A percentile compares a stretch with the other conserved stretches of the same genome.
These are phyloP conservation scores for Cheilosia impressa DNA, from an alignment of 2,888 invertebrate species.

Conservation along the genomic window DNA sequence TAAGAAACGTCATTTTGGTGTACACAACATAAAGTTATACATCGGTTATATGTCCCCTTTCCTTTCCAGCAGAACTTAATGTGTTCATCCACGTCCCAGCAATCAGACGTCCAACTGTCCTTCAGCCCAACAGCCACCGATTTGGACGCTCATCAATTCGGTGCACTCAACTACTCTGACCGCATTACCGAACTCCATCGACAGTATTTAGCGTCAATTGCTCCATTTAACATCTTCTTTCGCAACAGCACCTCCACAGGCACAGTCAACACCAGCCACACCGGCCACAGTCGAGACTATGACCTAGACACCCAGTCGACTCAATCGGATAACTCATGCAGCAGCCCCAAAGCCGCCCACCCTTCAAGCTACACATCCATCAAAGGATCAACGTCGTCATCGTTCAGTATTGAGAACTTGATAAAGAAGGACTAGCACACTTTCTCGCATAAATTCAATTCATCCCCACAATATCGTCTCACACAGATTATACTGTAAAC, in stretches of 20 bases:
- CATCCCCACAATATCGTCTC: slow-evolving; percentile 16
- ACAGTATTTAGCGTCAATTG: slow-evolving; percentile 82
- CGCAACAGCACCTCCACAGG: slow-evolving; percentile 75
- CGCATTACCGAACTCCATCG: slow-evolving; percentile 82
- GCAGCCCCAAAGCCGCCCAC: slow-evolving; percentile 62
- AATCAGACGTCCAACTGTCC: slow-evolving; percentile 55
- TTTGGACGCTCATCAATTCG: slow-evolving; percentile 64
- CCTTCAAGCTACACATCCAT: slow-evolving; percentile 66
- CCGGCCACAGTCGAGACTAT: slow-evolving; percentile 54
- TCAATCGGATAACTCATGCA: slow-evolving; percentile 73
- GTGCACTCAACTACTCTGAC: slow-evolving; percentile 81
- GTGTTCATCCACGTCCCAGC: slow-evolving; percentile 48
- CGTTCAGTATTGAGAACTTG: slow-evolving; percentile 83
- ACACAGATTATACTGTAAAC: neutral
- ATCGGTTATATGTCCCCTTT: neutral
- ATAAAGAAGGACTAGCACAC: slow-evolving; percentile 81
- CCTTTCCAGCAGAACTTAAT: slow-evolving; percentile 46
- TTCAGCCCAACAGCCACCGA: slow-evolving; percentile 50
- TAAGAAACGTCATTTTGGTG: slow-evolving; percentile 9
- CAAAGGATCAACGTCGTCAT: slow-evolving; percentile 68
- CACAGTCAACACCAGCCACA: slow-evolving; percentile 37
- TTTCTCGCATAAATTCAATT: slow-evolving; percentile 62
- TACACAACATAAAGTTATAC: neutral
- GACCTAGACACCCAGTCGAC: slow-evolving; percentile 73
- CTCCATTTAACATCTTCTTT: slow-evolving; percentile 82